phyloP scores from a whole-genome alignment of 2,113 vertebrate genomes.

The Channa argus region DNA sequence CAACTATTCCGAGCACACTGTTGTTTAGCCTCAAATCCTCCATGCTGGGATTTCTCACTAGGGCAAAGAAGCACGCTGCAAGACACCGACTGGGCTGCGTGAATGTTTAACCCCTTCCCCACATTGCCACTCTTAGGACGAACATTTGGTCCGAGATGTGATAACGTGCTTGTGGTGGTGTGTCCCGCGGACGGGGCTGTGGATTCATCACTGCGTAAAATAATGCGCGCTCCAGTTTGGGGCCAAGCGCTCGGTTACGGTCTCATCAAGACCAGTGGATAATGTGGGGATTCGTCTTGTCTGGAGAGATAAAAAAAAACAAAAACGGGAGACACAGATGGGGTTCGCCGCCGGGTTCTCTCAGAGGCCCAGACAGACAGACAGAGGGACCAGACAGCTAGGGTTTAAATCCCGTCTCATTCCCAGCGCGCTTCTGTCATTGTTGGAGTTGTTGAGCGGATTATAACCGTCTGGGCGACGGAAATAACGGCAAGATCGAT shows the following conservation, averaged over 20 bases:
- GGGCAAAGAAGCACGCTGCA: constrained; percentile 47
- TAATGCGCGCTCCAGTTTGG: constrained; percentile 29
- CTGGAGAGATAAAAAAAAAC: constrained; percentile 13
- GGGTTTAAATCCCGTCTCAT: constrained; percentile 70
- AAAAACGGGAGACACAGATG: neutral
- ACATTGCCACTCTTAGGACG: neutral
- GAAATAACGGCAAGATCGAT: constrained; percentile 35
- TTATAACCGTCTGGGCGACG: constrained; percentile 73
- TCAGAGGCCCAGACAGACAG: constrained; percentile 44
- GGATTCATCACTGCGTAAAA: constrained; percentile 40
- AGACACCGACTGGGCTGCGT: constrained; percentile 22
- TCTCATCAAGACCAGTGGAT: constrained; percentile 8
- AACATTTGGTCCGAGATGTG: neutral
- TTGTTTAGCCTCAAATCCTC: constrained; percentile 1
- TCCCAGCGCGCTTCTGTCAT: constrained; percentile 56
- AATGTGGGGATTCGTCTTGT: constrained; percentile 6
- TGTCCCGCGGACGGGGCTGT: constrained; percentile 3
- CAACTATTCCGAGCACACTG: constrained; percentile 15
- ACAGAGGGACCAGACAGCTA: constrained; percentile 46
- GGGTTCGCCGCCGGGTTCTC: constrained; percentile 42
- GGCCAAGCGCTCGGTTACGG: constrained; percentile 10
- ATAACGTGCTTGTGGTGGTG: neutral
- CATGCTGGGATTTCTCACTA: constrained; percentile 32
- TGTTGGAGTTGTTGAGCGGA: constrained; percentile 74
- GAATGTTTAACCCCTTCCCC: constrained; percentile 46